Conservation (phyloP, 2,797 vertebrate species). For the Nothura maculosa region DNA sequence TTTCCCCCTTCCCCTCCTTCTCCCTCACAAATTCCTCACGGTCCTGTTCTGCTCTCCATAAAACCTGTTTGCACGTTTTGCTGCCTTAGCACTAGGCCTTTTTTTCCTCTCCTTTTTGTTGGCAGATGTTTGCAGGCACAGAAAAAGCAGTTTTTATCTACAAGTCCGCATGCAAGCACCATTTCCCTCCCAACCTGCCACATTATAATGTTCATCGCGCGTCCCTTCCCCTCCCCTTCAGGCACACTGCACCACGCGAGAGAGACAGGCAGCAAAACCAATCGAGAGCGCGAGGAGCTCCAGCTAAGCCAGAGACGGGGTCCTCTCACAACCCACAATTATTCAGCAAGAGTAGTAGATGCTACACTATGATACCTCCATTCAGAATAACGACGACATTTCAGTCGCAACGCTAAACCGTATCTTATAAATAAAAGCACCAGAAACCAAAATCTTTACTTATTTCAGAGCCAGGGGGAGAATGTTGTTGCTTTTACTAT, state of each 20-base stretch:
- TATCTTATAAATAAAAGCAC: not conserved
- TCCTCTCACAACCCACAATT: not conserved
- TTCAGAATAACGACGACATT: not conserved
- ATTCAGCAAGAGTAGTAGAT: not conserved
- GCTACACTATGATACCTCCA: not conserved
- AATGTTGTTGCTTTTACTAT: not conserved
- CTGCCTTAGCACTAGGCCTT: slow-evolving; percentile 30
- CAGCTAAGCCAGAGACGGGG: not conserved
- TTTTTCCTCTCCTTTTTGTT: slow-evolving; percentile 5
- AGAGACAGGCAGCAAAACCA: not conserved
- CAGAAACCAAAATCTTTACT: not conserved
- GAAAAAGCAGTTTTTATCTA: slow-evolving; percentile 60
- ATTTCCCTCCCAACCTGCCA: not conserved
- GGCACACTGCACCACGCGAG: not conserved
- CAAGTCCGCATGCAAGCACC: slow-evolving; percentile 44
- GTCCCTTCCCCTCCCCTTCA: not conserved
- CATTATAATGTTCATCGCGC: not conserved
- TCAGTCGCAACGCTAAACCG: not conserved
- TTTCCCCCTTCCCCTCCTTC: not conserved
- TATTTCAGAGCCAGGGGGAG: not conserved
- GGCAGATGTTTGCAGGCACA: slow-evolving; percentile 42
- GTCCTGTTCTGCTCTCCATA: not conserved
- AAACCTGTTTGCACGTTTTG: not conserved
- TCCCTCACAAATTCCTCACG: not conserved
- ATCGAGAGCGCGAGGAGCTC: not conserved